Base-by-base conservation (phyloP, 2,888 invertebrate genomes). In the Cremastinae sp. region DNA sequence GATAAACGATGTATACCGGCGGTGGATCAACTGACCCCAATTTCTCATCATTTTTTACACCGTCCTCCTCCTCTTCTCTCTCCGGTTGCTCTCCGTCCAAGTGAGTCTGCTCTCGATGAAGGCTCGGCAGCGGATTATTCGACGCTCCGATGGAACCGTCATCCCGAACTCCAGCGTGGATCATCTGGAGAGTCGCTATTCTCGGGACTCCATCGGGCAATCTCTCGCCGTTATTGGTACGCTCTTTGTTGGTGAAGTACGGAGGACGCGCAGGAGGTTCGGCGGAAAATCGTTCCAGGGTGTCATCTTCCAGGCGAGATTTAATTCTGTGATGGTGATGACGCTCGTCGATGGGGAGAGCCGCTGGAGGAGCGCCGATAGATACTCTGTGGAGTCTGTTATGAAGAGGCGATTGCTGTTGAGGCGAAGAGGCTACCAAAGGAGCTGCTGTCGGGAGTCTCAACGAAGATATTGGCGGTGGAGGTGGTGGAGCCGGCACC, bases 141-240 rank as follows among this genome's bases (percentile, higher is more conserved):
- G 73, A 76, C 73, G 61, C 78, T 39, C 61, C 78, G 2, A 79
- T 65, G 0, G 81, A 82, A 2, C 82, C 83, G 0, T 73, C 76
- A 12, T 84, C 85, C 16, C 82, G 79, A 0, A 82, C 69, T 10
- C 85, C 86, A 0, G 84, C 85, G 4, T 85, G 94, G 53, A 94
- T 91, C 94, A 94, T 94, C 88, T 94, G 94, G 37, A 94, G 85
- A 0, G 94, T 94, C 9, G 94, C 92, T 0, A 94, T 92, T 74
- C 91, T 90, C 0, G 91, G 91, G 22, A 92, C 91, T 3, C 84
- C 83, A 8, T 92, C 88, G 58, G 69, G 7, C 28, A 65, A 4
- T 14, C 53, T 12, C 14, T 65, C 73, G 7, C 20, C 56, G 1
- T 88, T 82, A 7, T 85, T 89, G 78, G 90, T 86, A 64, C 90